These are phyloP conservation scores for Ochlodes sylvanus DNA, from an alignment of 2,888 invertebrate species.

Conservation along the genomic window DNA sequence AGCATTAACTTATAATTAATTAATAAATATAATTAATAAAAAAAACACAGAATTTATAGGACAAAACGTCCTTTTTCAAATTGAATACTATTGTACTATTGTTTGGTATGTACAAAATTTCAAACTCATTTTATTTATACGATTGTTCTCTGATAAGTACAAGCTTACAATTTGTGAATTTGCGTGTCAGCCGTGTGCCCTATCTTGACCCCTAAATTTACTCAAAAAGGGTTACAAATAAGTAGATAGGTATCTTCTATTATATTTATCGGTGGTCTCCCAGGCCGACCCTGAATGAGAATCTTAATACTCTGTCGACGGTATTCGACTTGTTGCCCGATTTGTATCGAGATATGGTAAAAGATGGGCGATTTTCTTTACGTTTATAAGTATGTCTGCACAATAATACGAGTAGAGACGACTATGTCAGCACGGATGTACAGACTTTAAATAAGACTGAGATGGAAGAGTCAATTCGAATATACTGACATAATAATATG, in stretches of 20 bases:
- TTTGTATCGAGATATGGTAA: neutral
- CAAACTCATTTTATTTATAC: neutral
- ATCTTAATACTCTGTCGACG: constrained; percentile 19
- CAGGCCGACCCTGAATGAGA: constrained; percentile 13
- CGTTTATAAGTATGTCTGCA: neutral
- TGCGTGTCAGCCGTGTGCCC: constrained; percentile 1
- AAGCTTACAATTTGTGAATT: constrained; percentile 6
- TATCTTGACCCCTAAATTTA: constrained; percentile 12
- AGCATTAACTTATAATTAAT: too few species aligned
- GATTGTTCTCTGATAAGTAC: neutral
- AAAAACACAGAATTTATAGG: too few species aligned
- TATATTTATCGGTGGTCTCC: constrained; percentile 25
- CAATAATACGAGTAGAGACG: too few species aligned
- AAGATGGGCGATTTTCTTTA: neutral
- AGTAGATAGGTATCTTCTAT: constrained; percentile 28
- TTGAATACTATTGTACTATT: too few species aligned
- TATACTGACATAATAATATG: too few species aligned
- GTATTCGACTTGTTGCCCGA: constrained; percentile 1
- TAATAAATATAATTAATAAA: too few species aligned
- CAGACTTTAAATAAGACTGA: too few species aligned
- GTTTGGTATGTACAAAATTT: neutral
- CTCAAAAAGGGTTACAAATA: constrained; percentile 31
- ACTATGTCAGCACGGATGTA: too few species aligned
- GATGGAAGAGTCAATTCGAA: too few species aligned
- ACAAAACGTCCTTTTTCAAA: too few species aligned